Evolutionary conservation across 2,888 invertebrate species (phyloP), one percentile per base, ranked within the genome.

Genomic region (Pseudoips prasinana): DNA sequence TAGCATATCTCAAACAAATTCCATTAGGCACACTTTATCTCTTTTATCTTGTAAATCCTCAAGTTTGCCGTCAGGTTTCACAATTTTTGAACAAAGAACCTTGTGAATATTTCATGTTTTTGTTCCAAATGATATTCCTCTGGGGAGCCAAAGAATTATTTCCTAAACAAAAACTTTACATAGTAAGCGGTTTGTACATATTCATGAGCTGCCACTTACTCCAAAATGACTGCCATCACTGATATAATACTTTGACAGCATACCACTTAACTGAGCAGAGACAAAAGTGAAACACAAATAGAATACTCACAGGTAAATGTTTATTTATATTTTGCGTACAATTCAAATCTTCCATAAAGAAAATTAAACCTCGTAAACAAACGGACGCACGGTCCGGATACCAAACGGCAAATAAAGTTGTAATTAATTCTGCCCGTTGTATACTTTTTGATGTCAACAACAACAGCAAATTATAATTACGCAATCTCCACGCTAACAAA

Each of bases 51-150:
- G 77, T 75, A 76, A 85, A 82, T 78, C 55, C 58, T 58, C 58
- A 66, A 75, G 63, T 73, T 76, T 65, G 59, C 66, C 65, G 73
- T 65, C 58, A 66, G 66, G 77, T 82, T 82, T 80, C 73, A 77
- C 70, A 71, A 74, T 69, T 64, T 58, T 38, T 33, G 43, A 58
- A 83, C 81, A 84, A 83, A 74, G 66, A 53, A 46, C 37, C 74
- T 70, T 64, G 68, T 81, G 76, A 81, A 84, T 86, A 83, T 82
- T 81, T 79, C 63, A 78, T 78, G 66, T 56, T 75, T 78, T 69
- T 64, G 68, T 70, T 63, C 60, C 52, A 65, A 67, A 64, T 61
- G 63, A 66, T 64, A 64, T 67, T 73, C 66, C 57, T 67, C 53
- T 51, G 60, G 60, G 62, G 66, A 62, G 66, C 65, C 66, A 60